Base-by-base conservation (phyloP, 2,113 vertebrate genomes). In the Tragelaphus imberbis region DNA sequence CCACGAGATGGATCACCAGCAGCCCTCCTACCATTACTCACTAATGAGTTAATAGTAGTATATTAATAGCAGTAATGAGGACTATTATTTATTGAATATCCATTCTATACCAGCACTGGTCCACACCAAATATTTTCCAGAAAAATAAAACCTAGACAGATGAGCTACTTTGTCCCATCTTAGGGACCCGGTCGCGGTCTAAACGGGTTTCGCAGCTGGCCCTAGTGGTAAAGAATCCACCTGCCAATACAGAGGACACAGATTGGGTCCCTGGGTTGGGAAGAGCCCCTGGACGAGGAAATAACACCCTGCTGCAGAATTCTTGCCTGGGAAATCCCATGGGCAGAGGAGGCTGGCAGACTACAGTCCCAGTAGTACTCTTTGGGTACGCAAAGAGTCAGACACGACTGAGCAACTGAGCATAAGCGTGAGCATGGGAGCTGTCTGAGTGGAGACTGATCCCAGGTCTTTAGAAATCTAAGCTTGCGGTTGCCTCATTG, bases 1-100 rank as follows among this genome's bases (percentile, higher is more conserved):
- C 63, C 40, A 1, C 0, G 13, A 28, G 21, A 19, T 4, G 7
- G 49, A 7, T 93, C 6, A 23, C n/a, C 27, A n/a, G 10, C 4
- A 19, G 9, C 9, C 11, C 33, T 75, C 87, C 44, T 61, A 5
- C 16, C 7, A 19, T 51, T 71, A 56, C 11, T 40, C 6, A 53
- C 21, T n/a, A 84, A 56, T 17, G 61, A 19, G 27, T 27, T 65
- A 61, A 44, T 13, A 27, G 10, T 82, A 36, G 59, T 17, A 28
- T 84, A 36, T 51, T 51, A 49, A 61, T 28, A 49, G n/a, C 3
- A 12, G 9, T 30, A 8, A 30, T 5, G 8, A 90, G n/a, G 44
- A 81, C 33, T 7, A 28, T 3, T 15, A 4, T 11, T 21, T 47
- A 17, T 5, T 13, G 12, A 59, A 7, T 14, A 30, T 15, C 5